Base-by-base conservation (phyloP, 2,797 vertebrate genomes). In the Distichodus sexfasciatus region DNA sequence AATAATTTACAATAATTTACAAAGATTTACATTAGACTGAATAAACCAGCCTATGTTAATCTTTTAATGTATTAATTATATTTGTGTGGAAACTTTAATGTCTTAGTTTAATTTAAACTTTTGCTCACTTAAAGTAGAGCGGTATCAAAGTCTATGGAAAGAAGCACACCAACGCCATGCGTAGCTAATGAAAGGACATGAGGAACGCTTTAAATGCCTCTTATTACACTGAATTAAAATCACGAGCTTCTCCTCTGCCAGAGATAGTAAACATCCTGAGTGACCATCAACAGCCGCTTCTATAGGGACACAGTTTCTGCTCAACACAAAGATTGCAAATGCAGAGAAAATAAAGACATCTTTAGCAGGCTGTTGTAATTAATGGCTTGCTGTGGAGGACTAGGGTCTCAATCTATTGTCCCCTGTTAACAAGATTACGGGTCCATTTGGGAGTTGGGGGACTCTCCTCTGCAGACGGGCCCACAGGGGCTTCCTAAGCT, bases 181-280 rank as follows among this genome's bases (percentile, higher is more conserved):
- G n/a, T n/a, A 64, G 58, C 46, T 50, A 58, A 59, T 55, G 62
- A 31, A 80, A 58, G 61, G 69, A 51, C 48, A 62, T 54, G 66
- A 55, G 46, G 44, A 63, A 71, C 53, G 28, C 73, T 61, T 79
- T 15, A 76, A 76, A 76, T 78, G 50, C 51, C 69, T 72, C n/a
- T 77, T 76, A 19, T 44, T 53, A 43, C 43, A 29, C 66, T 71
- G 54, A 79, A 80, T 72, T 54, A 29, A 53, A 83, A 75, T 83
- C 78, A 77, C 73, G 61, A 63, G 58, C 69, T 69, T 64, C 59
- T 50, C 70, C 60, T 48, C 53, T 60, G 65, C 57, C 47, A 48
- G 44, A 71, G 64, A 76, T 77, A 72, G 71, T 75, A 66, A 65
- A 79, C 50, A 53, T 69, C 58, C 33, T 66, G 11, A 26, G 7